Conservation (phyloP, 2,797 vertebrate genomes). For the Hyperoplus lanceolatus region DNA sequence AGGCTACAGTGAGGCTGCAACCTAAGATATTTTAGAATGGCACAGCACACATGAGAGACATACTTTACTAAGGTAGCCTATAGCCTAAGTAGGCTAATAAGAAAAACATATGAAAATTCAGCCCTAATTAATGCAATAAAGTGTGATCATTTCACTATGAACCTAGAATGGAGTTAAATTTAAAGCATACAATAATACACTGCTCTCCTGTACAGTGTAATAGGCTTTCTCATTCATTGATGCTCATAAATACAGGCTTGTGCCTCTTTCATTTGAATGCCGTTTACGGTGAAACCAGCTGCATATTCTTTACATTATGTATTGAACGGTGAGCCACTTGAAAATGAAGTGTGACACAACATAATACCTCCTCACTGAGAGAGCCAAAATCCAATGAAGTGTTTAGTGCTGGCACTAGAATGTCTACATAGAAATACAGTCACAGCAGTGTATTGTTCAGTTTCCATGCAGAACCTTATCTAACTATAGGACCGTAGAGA, state of each 20-base stretch:
- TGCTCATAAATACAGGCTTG: not conserved
- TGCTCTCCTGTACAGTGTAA: not conserved
- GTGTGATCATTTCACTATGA: not conserved
- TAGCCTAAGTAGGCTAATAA: not conserved
- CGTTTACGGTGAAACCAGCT: conserved; percentile 1
- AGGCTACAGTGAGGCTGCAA: conserved; percentile 16
- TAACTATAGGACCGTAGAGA: not conserved
- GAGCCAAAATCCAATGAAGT: conserved; percentile 14
- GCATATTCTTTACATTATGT: not conserved
- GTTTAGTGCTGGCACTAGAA: not conserved
- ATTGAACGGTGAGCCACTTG: conserved; percentile 13
- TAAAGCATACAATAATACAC: not conserved
- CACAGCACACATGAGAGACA: not conserved
- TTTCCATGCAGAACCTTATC: not conserved
- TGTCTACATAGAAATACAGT: not conserved
- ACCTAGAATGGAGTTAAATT: not conserved
- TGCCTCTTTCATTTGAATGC: not conserved
- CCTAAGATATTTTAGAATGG: conserved; percentile 7
- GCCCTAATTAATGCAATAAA: not conserved
- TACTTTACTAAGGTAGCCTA: too few species aligned
- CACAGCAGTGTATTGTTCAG: not conserved
- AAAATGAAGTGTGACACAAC: conserved; percentile 23
- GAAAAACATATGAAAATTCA: not conserved
- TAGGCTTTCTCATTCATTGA: not conserved
- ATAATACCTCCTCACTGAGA: conserved; percentile 5